These are phyloP conservation scores for Albula glossodonta DNA, from an alignment of 2,113 vertebrate genomes.

Conservation along the genomic window DNA sequence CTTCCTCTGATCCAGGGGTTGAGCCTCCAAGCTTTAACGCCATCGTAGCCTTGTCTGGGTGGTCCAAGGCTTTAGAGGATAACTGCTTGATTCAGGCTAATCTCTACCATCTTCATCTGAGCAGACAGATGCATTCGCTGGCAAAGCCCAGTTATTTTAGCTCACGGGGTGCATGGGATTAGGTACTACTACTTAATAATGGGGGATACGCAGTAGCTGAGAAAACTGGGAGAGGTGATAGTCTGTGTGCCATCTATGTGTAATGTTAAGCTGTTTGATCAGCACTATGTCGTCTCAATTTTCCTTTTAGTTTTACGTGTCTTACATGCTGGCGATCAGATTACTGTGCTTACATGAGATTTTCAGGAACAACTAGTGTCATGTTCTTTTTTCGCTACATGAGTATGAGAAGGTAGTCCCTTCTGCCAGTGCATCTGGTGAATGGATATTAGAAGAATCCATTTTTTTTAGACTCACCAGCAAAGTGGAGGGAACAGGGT, in stretches of 20 bases:
- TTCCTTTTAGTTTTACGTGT: not conserved
- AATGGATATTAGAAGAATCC: not conserved
- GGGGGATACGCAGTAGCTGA: not conserved
- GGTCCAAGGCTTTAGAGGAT: not conserved
- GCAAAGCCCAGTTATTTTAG: constrained; percentile 5
- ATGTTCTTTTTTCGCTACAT: not conserved
- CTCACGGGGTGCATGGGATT: not conserved
- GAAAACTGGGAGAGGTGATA: not conserved
- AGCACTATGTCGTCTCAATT: not conserved
- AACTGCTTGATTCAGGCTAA: not conserved
- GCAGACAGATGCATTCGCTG: not conserved
- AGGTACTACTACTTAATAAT: not conserved
- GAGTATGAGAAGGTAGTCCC: not conserved
- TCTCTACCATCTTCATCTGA: not conserved
- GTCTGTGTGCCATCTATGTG: not conserved
- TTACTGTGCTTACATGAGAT: not conserved
- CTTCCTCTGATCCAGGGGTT: not conserved
- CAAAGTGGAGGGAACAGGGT: no score
- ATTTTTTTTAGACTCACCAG: no score
- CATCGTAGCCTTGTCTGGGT: not conserved
- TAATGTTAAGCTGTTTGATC: not conserved
- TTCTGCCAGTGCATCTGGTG: not conserved
- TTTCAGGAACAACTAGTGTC: not conserved
- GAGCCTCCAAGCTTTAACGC: not conserved
- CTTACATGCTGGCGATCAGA: no score